Evolutionary conservation across 2,797 vertebrate genomes (phyloP), one percentile per base, ranked within the genome.

Genomic region (Sebastes ruberrimus): DNA sequence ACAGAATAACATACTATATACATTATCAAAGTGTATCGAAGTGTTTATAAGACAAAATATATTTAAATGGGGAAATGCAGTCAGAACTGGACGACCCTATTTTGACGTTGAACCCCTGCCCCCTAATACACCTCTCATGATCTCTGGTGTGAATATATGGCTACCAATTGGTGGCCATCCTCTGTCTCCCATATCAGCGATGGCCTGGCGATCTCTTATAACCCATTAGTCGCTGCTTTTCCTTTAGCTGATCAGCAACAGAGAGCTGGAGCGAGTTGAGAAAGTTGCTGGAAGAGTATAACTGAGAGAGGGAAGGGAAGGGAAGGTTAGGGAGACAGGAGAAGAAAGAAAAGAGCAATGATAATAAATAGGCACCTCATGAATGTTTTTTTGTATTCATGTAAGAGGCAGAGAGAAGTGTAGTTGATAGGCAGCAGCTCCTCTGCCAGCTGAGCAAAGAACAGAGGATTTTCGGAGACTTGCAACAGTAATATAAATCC

Each of bases 331-430:
- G 28, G 25, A 73, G 74, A 78, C 16, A 66, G 67, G 57, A 25
- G 57, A 28, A 66, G 23, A 30, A 63, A 52, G 25, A 72, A 56
- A 28, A 23, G 18, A 60, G 52, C 55, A 81, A 74, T 66, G 77
- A 80, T 76, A 74, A 79, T 77, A 78, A 83, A 90, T 67, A 81
- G 61, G 65, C 53, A 25, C 61, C 69, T 89, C 84, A 84, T 90
- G 82, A 82, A 85, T 88, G 78, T 71, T 88, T 72, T 85, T 87
- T 87, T 35, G 86, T 88, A 86, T 91, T 88, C 80, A 89, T 87
- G 76, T 86, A 77, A 86, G 88, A 72, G 59, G 67, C 75, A 81
- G 72, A 71, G 78, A 85, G 79, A 53, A 79, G 76, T 25, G 30
- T 42, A 42, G 61, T 20, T 80, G 81, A 87, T 84, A 64, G 82